Evolutionary conservation across 2,888 invertebrate genomes (phyloP), one percentile per base, ranked within the genome.

Genomic region (Caenorhabditis zanzibari): DNA sequence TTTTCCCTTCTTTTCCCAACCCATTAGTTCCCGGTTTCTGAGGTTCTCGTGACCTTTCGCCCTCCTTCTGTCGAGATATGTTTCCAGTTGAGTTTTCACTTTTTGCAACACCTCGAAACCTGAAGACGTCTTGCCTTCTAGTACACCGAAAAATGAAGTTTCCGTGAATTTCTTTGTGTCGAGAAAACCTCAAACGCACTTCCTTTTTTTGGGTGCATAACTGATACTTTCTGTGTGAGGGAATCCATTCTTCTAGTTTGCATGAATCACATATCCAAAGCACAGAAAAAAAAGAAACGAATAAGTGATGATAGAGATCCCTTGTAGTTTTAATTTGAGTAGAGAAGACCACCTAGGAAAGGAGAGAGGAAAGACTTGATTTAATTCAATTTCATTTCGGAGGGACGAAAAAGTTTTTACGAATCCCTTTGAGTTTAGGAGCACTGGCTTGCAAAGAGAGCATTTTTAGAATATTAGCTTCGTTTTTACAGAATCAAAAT

Each of bases 21-120:
- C 28, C 7, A 14, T 63, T 28, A 9, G 16, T 44, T 44, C 28
- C n/a, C 47, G 47, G 19, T 44, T 26, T 44, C 26, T 28, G 24
- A 44, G 61, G 44, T 63, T 44, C 63, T 71, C 32, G 58, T 73
- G 73, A 73, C 73, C 73, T 73, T 73, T 73, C 73, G 61, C 61
- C 73, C 73, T 14, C 56, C n/a, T 16, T 19, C 22, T 26, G 24
- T 12, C 19, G 52, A n/a, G n/a, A n/a, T n/a, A n/a, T n/a, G 54
- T 54, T 54, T 54, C 24, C 54, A 54, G 54, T 54, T 52, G 44
- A 44, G n/a, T 52, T 52, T 44, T 49, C 16, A 38, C 32, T 58
- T 64, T 64, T 58, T 58, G 58, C 71, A 58, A 44, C 58, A 44
- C 56, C 22, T 10, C 32, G n/a, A 54, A 47, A 19, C 28, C 6